Percentiles rank a stretch among this genome's conserved stretches.
These are phyloP conservation scores for Toxotes jaculatrix DNA, from an alignment of 2,113 vertebrate genomes.

Conservation along the genomic window DNA sequence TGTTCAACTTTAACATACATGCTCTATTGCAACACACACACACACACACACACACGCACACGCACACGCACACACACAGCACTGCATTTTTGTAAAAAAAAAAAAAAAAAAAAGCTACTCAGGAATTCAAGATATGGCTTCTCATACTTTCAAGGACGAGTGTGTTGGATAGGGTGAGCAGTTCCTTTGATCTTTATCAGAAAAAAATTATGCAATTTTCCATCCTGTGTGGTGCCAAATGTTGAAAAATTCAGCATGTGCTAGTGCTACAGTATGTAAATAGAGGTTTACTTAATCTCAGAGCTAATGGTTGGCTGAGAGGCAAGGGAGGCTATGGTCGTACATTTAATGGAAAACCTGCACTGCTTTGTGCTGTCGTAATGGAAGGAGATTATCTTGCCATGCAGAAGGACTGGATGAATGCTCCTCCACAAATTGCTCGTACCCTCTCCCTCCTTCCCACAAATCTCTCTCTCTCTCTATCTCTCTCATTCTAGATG, in stretches of 20 bases:
- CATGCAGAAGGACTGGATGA: conserved; percentile 73
- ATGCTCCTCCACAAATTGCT: conserved; percentile 72
- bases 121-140: conserved; percentile 37
- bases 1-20: neutral
- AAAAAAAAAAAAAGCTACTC: neutral
- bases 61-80: neutral
- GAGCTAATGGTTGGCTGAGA: conserved; percentile 68
- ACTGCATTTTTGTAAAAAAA: neutral
- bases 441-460: conserved; percentile 35
- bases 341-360: conserved; percentile 79
- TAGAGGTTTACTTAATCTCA: conserved; percentile 69
- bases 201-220: conserved; percentile 46
- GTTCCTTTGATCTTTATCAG: conserved; percentile 52
- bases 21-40: neutral
- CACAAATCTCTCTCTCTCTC: conserved; percentile 7
- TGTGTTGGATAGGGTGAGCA: conserved; percentile 12
- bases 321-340: conserved; percentile 54
- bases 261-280: conserved; percentile 63
- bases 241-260: conserved; percentile 42
- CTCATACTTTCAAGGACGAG: conserved; percentile 38
- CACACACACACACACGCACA: neutral
- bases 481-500: conserved; percentile 45
- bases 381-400: conserved; percentile 81
- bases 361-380: conserved; percentile 75
- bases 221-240: conserved; percentile 8